phyloP scores from a whole-genome alignment of 1,140 invertebrate species.

The Drosophila bocqueti region DNA sequence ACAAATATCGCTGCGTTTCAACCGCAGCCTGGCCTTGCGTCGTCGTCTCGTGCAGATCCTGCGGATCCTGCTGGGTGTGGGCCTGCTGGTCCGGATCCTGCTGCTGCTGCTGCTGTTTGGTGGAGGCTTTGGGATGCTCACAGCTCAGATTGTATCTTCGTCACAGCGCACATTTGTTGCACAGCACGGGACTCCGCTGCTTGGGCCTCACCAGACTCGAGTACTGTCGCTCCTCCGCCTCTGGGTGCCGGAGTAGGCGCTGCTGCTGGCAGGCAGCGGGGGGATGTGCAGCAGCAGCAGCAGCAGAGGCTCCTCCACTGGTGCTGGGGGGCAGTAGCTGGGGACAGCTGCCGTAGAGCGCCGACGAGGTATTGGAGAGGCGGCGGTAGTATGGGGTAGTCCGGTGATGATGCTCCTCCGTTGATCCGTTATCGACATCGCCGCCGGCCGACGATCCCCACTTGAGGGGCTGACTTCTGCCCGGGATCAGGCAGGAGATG shows the following conservation, averaged over 20 bases:
- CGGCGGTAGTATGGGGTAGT: conserved; percentile 69
- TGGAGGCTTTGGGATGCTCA: conserved; percentile 65
- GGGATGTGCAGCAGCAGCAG: conserved; percentile 11
- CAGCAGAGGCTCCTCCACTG: conserved; percentile 27
- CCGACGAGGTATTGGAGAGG: conserved; percentile 79
- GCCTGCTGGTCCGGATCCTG: neutral
- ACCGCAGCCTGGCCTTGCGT: conserved; percentile 5
- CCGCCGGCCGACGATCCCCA: conserved; percentile 43
- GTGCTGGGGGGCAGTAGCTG: conserved; percentile 51
- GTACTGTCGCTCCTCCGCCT: conserved; percentile 45
- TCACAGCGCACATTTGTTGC: conserved; percentile 84
- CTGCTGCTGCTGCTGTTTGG: conserved; percentile 6
- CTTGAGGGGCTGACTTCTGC: conserved; percentile 38
- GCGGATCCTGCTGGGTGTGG: conserved; percentile 2
- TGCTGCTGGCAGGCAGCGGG: conserved; percentile 25
- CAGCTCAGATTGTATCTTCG: conserved; percentile 84
- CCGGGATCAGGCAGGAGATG: conserved; percentile 65
- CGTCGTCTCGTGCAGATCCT: conserved; percentile 10
- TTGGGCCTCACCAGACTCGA: conserved; percentile 66
- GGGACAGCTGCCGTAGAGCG: conserved; percentile 80
- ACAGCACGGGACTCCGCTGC: conserved; percentile 67
- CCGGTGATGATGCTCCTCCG: conserved; percentile 67
- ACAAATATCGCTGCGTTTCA: conserved; percentile 64
- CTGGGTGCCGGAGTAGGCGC: conserved; percentile 21
- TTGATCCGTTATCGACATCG: conserved; percentile 65